Evolutionary conservation across 2,888 invertebrate genomes (phyloP).

Genomic region (Bembecia ichneumoniformis): DNA sequence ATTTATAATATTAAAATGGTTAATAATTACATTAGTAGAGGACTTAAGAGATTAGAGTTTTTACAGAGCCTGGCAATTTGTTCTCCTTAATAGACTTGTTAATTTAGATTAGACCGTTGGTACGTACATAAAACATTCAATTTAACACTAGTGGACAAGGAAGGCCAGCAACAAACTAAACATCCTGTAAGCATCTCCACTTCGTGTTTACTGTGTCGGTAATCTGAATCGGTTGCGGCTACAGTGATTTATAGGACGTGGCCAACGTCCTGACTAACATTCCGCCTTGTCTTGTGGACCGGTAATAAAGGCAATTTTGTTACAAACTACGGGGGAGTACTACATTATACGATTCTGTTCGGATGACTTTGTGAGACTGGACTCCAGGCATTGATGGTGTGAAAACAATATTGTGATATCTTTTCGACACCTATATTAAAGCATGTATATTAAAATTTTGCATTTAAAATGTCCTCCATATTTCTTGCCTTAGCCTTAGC

Average conservation of each 20-base stretch:
- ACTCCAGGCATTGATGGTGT: conserved; percentile 1
- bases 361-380: conserved; percentile 11
- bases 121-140: neutral
- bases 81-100: too few species aligned
- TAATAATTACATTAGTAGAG: too few species aligned
- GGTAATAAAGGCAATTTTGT: conserved; percentile 56
- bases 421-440: too few species aligned
- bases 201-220: conserved; percentile 32
- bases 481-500: too few species aligned
- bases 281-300: conserved; percentile 39
- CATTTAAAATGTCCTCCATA: too few species aligned
- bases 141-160: neutral
- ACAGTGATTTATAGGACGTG: conserved; percentile 61
- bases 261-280: conserved; percentile 34
- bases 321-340: conserved; percentile 24
- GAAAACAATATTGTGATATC: too few species aligned
- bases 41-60: too few species aligned
- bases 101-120: conserved; percentile 2
- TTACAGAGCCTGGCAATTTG: too few species aligned
- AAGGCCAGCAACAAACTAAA: neutral
- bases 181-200: conserved; percentile 19
- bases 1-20: too few species aligned
- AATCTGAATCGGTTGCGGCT: conserved; percentile 63
- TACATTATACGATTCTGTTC: conserved; percentile 18
- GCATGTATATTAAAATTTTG: too few species aligned